Conservation (phyloP, 2,888 invertebrate species). For the Cecidostiba fungosa region DNA sequence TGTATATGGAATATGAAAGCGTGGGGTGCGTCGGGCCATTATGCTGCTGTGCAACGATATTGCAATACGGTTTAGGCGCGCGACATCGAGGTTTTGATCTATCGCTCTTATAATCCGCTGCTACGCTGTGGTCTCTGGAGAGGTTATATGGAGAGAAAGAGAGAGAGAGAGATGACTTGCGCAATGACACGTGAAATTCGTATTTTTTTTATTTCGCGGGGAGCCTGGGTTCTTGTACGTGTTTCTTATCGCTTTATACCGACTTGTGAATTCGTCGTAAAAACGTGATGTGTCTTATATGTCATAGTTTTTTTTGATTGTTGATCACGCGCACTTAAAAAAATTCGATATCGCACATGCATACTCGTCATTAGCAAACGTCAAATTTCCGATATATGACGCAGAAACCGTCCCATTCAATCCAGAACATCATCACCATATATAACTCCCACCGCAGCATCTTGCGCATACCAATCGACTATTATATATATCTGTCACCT, state of each 20-base stretch:
- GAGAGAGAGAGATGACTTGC: conserved; percentile 27
- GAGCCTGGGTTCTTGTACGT: background rate
- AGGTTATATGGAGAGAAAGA: background rate
- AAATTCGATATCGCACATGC: too few relatives aligned
- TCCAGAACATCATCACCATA: background rate
- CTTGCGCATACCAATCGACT: background rate
- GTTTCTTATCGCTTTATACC: background rate
- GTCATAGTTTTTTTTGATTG: background rate
- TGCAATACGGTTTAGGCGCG: conserved; percentile 34
- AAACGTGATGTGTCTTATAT: background rate
- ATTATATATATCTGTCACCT: background rate
- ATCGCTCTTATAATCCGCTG: conserved; percentile 26
- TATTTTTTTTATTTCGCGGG: background rate
- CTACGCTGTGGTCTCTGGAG: background rate
- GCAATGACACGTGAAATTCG: conserved; percentile 52
- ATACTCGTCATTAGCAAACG: too few relatives aligned
- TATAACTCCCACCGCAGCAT: background rate
- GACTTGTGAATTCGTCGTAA: background rate
- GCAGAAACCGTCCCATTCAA: background rate
- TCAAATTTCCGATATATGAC: too few relatives aligned
- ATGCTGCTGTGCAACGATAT: conserved; percentile 16
- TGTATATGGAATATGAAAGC: background rate
- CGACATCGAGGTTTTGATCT: conserved; percentile 41
- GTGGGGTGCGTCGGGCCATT: conserved; percentile 9
- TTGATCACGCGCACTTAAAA: background rate